Percentiles rank a stretch among this genome's conserved stretches.
Evolutionary conservation across 2,888 invertebrate species (phyloP).

Genomic region (Melinaea menophilus): DNA sequence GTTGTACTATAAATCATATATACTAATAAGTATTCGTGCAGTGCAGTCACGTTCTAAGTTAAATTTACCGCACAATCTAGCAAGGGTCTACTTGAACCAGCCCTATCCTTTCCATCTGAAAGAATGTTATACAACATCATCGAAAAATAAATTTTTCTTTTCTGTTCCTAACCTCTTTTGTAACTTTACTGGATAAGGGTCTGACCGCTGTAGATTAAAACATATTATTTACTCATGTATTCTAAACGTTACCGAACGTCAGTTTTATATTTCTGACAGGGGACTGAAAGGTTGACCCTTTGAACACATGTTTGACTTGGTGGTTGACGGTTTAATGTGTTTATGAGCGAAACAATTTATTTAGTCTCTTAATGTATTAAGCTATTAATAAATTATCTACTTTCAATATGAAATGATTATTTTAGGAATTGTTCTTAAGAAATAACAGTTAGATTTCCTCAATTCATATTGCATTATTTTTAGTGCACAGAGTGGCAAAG

Average conservation of each 20-base stretch:
- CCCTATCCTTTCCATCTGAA: constrained; percentile 34
- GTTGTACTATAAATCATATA: constrained; percentile 22
- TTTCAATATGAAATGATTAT: too few relatives aligned
- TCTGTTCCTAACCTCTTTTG: constrained; percentile 53
- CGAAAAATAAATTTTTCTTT: constrained; percentile 62
- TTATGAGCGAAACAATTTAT: constrained; percentile 40
- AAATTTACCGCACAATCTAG: constrained; percentile 33
- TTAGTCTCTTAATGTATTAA: constrained; percentile 32
- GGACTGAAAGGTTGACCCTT: constrained; percentile 51
- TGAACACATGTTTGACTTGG: constrained; percentile 43
- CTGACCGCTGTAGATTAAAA: constrained; percentile 65
- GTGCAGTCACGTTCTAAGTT: constrained; percentile 33
- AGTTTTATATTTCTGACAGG: constrained; percentile 69
- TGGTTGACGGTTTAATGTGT: constrained; percentile 45
- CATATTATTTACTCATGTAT: constrained; percentile 68
- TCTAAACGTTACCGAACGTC: constrained; percentile 53
- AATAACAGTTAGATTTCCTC: too few relatives aligned
- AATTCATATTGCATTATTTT: too few relatives aligned
- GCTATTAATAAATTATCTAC: constrained; percentile 12
- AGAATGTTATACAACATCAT: constrained; percentile 55
- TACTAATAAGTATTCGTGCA: constrained; percentile 22
- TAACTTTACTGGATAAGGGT: constrained; percentile 64
- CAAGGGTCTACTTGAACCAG: constrained; percentile 32
- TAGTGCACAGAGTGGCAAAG: too few relatives aligned
- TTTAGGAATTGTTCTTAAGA: too few relatives aligned